phyloP scores from a whole-genome alignment of 2,113 vertebrate genomes.

The Corythaeola cristata region DNA sequence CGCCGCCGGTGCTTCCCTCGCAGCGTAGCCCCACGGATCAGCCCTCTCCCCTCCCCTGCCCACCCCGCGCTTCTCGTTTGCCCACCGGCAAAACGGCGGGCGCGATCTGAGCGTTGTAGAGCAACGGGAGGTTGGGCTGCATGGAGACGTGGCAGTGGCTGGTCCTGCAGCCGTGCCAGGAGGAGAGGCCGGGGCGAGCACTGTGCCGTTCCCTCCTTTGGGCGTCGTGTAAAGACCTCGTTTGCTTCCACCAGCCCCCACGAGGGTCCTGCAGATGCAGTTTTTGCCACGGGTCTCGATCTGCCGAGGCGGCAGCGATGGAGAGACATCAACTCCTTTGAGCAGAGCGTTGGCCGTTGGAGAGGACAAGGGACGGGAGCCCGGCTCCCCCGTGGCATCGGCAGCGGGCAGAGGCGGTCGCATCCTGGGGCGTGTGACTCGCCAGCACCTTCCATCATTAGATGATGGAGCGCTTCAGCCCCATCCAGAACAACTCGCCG shows the following conservation, averaged over 20 bases:
- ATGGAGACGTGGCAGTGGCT: fast-evolving
- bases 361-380: background rate
- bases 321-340: background rate
- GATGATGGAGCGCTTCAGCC: background rate
- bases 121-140: fast-evolving
- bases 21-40: fast-evolving
- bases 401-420: background rate
- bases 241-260: background rate
- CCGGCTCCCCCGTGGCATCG: background rate
- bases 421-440: background rate
- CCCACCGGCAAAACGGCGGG: fast-evolving
- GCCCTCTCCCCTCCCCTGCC: background rate
- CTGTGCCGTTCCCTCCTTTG: fast-evolving
- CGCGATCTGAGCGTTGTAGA: fast-evolving
- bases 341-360: background rate
- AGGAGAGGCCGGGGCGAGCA: background rate
- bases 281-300: background rate
- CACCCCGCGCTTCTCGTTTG: fast-evolving
- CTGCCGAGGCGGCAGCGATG: background rate
- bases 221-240: fast-evolving
- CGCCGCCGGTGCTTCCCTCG: fast-evolving
- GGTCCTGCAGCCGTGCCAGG: fast-evolving
- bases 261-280: too few relatives aligned
- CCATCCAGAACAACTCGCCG: background rate
- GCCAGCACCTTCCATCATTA: background rate